Evolutionary conservation across 35 echinoderm and acorn worm species (phyloP), one percentile per base, ranked within the genome.

Genomic region (Stichopus chloronotus): DNA sequence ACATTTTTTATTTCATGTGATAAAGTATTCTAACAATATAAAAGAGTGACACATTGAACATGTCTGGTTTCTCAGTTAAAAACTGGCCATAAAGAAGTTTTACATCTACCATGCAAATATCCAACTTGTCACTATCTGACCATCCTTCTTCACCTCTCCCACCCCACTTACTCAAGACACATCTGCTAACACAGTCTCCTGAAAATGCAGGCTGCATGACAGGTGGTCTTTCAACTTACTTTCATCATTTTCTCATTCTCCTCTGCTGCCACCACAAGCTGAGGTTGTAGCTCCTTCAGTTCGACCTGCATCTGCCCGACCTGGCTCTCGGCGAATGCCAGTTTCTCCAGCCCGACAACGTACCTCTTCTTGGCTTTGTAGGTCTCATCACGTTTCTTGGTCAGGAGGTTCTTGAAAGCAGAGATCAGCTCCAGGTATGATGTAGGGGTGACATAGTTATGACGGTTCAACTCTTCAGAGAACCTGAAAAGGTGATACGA

Each of bases 211-310:
- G 30, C 30, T 43, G 30, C 30, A 43, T 43, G 30, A 43, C 30
- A 43, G 30, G 1, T 43, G 25, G 16, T 8, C 53, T 53, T 52
- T 16, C 80, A 83, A 7, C 5, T 55, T 91, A 98, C 96, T 92
- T 94, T 94, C 97, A 99, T 96, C 97, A 99, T 99, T 20, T 96
- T 96, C 30, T 99, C 95, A 93, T 99, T 99, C 59, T 99, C 95
- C 53, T 90, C 95, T 16, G 97, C 95, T 82, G 97, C 95, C n/a
- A 96, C 97, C 77, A 99, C 97, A n/a, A 99, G 88, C 90, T 96
- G 91, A 7, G 97, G 95, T 43, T 99, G 95, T 19, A 99, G 90
- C 21, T 99, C 97, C 82, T 95, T 92, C 79, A 99, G 92, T 87
- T 96, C 94, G 5, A 93, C 79, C 94, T 96, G 95, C 95, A 96